Percentiles rank a stretch among this genome's conserved stretches.
phyloP scores from a whole-genome alignment of 1,140 invertebrate species.

The Drosophila bocqueti region DNA sequence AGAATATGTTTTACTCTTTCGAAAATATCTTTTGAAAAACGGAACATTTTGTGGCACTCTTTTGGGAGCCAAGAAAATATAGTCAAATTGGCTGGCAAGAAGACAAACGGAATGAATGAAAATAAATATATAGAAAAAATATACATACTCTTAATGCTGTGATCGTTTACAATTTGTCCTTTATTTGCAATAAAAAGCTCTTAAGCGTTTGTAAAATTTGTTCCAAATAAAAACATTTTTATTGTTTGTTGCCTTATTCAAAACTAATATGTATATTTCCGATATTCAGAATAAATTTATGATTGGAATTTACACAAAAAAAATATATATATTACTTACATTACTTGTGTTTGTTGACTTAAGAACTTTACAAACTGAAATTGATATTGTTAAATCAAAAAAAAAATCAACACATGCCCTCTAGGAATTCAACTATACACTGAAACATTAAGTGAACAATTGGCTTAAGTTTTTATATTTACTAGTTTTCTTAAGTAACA shows the following conservation, averaged over 20 bases:
- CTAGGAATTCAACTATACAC: not conserved
- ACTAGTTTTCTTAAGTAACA: not conserved
- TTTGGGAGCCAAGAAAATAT: conserved; percentile 22
- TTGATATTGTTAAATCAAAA: not conserved
- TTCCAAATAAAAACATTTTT: not conserved
- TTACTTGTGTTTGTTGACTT: no score
- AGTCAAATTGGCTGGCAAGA: not conserved
- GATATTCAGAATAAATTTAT: not conserved
- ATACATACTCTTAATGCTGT: not conserved
- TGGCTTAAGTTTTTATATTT: not conserved
- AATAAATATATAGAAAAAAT: not conserved
- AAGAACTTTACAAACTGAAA: not conserved
- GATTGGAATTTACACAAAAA: not conserved
- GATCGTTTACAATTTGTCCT: not conserved
- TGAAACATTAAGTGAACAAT: not conserved
- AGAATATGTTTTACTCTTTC: conserved; percentile 2
- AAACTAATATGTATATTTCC: not conserved
- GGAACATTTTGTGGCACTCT: conserved; percentile 4
- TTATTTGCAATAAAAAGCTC: not conserved
- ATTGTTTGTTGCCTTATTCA: not conserved
- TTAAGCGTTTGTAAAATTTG: no score
- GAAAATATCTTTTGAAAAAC: not conserved
- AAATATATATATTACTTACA: not conserved
- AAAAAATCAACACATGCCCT: no score
- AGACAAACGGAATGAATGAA: not conserved